Conservation (phyloP, 2,888 invertebrate genomes). For the Agrilus cyanescens region DNA sequence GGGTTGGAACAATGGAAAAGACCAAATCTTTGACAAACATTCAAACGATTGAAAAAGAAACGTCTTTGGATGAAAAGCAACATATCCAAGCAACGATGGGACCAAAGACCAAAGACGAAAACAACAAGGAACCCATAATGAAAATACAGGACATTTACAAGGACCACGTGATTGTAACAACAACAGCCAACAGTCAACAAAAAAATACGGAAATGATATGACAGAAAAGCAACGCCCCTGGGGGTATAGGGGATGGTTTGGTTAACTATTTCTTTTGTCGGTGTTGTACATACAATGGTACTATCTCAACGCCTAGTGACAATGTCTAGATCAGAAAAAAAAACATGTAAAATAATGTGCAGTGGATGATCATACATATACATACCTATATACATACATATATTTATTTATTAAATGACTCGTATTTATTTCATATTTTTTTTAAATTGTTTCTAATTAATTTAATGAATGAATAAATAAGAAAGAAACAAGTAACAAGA, state of each 20-base stretch:
- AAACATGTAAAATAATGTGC: no score
- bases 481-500: no score
- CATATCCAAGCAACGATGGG: background rate
- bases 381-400: no score
- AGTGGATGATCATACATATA: no score
- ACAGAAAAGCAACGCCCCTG: slow-evolving; percentile 31
- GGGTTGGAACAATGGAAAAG: slow-evolving; percentile 3
- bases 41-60: slow-evolving; percentile 2
- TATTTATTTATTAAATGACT: no score
- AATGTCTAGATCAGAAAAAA: slow-evolving; percentile 26
- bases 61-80: background rate
- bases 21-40: slow-evolving; percentile 6
- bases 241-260: slow-evolving; percentile 27
- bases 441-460: no score
- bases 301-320: slow-evolving; percentile 21
- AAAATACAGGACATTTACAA: slow-evolving; percentile 23
- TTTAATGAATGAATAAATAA: no score
- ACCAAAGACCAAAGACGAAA: slow-evolving; percentile 3
- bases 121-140: slow-evolving; percentile 11
- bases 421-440: no score
- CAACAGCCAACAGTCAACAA: slow-evolving; percentile 13
- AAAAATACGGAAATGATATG: slow-evolving; percentile 28
- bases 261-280: slow-evolving; percentile 36
- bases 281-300: slow-evolving; percentile 34
- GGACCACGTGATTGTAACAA: slow-evolving; percentile 20